These are phyloP conservation scores for Sus cebifrons DNA, from an alignment of 2,797 vertebrate genomes.

Conservation along the genomic window DNA sequence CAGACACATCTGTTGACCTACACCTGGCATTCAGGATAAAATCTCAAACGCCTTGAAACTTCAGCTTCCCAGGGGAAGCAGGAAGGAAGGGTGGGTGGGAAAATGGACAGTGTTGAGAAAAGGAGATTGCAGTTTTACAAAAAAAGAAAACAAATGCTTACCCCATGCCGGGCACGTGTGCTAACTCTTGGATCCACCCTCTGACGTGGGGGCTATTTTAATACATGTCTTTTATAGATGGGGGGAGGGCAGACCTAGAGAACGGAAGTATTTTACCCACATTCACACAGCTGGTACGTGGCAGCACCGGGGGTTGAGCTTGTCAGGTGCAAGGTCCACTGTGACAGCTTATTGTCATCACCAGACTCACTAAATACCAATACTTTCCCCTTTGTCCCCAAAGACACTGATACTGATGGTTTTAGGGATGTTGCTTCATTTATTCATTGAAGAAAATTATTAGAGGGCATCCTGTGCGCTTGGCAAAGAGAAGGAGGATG, in stretches of 20 bases:
- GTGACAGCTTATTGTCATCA: not conserved
- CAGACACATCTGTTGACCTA: constrained; percentile 53
- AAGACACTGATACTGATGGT: not conserved
- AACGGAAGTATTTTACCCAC: not conserved
- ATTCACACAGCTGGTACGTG: not conserved
- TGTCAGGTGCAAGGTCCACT: not conserved
- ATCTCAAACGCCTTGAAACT: not conserved
- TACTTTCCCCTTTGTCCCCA: constrained; percentile 43
- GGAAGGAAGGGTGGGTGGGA: not conserved
- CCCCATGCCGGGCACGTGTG: not conserved
- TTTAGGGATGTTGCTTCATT: constrained; percentile 61
- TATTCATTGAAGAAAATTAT: constrained; percentile 41
- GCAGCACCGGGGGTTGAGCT: not conserved
- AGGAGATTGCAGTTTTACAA: not conserved
- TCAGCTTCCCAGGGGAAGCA: constrained; percentile 10
- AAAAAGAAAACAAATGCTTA: not conserved
- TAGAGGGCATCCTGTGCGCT: not conserved
- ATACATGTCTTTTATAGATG: not conserved
- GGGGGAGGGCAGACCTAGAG: not conserved
- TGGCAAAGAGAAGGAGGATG: not conserved
- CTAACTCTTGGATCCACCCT: not conserved
- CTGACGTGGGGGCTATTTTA: not conserved
- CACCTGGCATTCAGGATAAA: constrained; percentile 27
- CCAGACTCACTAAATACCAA: constrained; percentile 33
- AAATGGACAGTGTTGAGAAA: not conserved